phyloP scores from a whole-genome alignment of 2,888 invertebrate species.

The Noctua janthe region DNA sequence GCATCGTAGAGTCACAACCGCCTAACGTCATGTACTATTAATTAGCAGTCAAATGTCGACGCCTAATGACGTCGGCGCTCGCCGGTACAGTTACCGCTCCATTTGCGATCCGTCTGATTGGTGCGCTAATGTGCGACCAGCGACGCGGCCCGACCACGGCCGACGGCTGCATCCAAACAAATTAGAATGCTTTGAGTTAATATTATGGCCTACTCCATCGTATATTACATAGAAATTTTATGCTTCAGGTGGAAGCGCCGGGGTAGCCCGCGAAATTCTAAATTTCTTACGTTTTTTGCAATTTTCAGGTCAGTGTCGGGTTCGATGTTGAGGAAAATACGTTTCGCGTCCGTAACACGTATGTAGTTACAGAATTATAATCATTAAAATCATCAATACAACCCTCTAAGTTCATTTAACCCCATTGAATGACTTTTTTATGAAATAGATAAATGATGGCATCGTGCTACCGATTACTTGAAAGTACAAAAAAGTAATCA shows the following conservation, averaged over 20 bases:
- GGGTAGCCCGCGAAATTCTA: no score
- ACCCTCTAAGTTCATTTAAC: no score
- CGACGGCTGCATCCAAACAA: slow-evolving; percentile 17
- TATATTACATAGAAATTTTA: neutral
- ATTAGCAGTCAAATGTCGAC: slow-evolving; percentile 55
- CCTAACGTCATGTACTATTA: slow-evolving; percentile 28
- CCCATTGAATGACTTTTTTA: no score
- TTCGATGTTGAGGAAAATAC: no score
- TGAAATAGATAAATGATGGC: no score
- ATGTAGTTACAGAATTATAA: no score
- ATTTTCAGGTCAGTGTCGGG: no score
- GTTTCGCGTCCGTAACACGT: no score
- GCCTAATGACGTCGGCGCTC: slow-evolving; percentile 36
- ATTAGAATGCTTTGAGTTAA: slow-evolving; percentile 25
- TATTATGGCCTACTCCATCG: neutral
- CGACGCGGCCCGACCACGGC: slow-evolving; percentile 19
- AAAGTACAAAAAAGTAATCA: no score
- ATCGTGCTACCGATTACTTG: no score
- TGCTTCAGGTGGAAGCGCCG: neutral
- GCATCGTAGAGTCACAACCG: neutral
- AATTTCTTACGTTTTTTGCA: no score
- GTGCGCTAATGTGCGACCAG: slow-evolving; percentile 50
- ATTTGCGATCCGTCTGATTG: slow-evolving; percentile 52
- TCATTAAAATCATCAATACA: no score
- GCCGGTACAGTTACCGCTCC: slow-evolving; percentile 54